These are phyloP conservation scores for Lutraria rhynchaena DNA, from an alignment of 1,140 invertebrate genomes.

Conservation along the genomic window DNA sequence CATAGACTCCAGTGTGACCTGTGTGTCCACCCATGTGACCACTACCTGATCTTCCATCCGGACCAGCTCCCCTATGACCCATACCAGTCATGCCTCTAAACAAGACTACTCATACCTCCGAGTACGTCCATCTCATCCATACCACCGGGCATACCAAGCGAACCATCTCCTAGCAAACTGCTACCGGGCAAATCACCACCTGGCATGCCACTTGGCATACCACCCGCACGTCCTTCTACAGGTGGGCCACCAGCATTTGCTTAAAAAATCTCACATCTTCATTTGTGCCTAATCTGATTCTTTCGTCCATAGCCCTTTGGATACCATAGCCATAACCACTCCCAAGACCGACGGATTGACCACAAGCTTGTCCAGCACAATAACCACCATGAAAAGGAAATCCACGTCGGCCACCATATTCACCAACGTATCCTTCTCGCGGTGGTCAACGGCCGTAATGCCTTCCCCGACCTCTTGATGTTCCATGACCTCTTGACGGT, in stretches of 20 bases:
- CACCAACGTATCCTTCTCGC: conserved; percentile 20
- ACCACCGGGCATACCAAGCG: not conserved
- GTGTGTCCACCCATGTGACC: no score
- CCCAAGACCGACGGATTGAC: not conserved
- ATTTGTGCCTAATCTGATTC: not conserved
- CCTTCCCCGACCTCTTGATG: not conserved
- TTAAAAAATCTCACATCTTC: conserved; percentile 41
- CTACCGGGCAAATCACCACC: not conserved
- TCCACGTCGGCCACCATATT: not conserved
- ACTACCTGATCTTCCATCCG: not conserved
- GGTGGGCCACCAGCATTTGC: conserved; percentile 12
- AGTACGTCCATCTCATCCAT: no score
- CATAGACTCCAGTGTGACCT: no score
- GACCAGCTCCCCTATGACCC: not conserved
- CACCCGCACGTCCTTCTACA: not conserved
- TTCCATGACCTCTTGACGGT: not conserved
- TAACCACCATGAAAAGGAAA: conserved; percentile 50
- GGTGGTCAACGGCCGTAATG: not conserved
- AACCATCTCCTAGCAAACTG: not conserved
- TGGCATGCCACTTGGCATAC: not conserved
- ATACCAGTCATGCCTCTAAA: no score
- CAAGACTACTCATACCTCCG: not conserved
- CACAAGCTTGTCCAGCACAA: conserved; percentile 11
- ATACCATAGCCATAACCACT: conserved; percentile 26
- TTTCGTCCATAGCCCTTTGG: not conserved